phyloP scores from a whole-genome alignment of 1,140 invertebrate species.

The Drosophila sp. region DNA sequence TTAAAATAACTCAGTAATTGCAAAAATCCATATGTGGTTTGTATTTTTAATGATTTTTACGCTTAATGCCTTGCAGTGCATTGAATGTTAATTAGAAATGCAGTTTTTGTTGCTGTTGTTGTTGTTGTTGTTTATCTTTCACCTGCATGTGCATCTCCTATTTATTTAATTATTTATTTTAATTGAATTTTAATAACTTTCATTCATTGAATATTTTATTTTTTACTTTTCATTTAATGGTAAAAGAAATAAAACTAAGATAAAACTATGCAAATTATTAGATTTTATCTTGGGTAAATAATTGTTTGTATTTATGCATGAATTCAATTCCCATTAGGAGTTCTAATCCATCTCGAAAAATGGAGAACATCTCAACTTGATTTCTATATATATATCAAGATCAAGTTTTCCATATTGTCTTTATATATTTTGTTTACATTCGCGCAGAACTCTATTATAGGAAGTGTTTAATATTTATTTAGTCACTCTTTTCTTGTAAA shows the following conservation, averaged over 20 bases:
- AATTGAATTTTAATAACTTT: conserved; percentile 60
- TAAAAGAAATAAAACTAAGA: not conserved
- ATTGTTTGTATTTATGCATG: no score
- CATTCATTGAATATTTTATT: not conserved
- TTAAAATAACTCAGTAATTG: conserved; percentile 20
- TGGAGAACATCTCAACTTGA: no score
- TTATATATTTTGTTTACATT: no score
- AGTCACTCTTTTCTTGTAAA: no score
- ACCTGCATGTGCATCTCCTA: conserved; percentile 23
- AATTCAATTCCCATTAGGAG: no score
- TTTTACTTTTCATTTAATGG: not conserved
- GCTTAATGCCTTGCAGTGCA: conserved; percentile 21
- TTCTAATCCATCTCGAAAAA: no score
- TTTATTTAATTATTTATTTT: conserved; percentile 72
- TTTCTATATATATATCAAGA: no score
- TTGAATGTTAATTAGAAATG: conserved; percentile 74
- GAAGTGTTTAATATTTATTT: no score
- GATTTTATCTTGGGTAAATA: no score
- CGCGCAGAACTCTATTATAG: no score
- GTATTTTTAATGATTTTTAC: conserved; percentile 55
- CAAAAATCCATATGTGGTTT: conserved; percentile 42
- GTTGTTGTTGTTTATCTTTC: conserved; percentile 20
- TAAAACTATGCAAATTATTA: not conserved
- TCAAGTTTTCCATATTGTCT: no score
- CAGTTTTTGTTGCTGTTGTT: conserved; percentile 16